Percentiles rank a stretch among this genome's conserved stretches.
Conservation (phyloP, 2,797 vertebrate genomes). For the Loriculus beryllinus region DNA sequence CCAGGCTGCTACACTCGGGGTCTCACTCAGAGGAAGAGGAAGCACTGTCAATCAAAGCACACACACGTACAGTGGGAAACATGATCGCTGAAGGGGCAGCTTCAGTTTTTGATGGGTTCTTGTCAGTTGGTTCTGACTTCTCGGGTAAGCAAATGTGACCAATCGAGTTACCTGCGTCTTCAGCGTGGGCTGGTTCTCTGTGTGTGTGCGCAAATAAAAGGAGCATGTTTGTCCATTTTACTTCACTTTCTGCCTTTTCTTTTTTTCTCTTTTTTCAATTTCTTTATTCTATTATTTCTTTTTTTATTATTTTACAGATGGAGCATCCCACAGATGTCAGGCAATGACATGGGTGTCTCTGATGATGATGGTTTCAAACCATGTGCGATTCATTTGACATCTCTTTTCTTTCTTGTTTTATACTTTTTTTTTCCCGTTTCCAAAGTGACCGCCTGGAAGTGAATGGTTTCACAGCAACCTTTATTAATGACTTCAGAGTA, state of each 20-base stretch:
- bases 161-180: not conserved
- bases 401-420: not conserved
- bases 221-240: not conserved
- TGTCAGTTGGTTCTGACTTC: conserved; percentile 27
- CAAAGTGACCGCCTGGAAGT: not conserved
- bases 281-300: not conserved
- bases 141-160: not conserved
- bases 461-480: not conserved
- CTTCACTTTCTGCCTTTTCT: not conserved
- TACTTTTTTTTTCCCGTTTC: not conserved
- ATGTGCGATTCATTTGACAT: not conserved
- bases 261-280: not conserved
- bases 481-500: not conserved
- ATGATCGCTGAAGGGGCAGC: not conserved
- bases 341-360: not conserved
- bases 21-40: not conserved
- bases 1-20: not conserved
- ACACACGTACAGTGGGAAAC: conserved; percentile 18
- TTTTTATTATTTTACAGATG: not conserved
- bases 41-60: conserved; percentile 67
- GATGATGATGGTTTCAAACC: not conserved
- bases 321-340: not conserved
- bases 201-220: not conserved
- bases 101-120: not conserved
- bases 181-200: not conserved